Percentiles rank a stretch among this genome's conserved stretches.
Evolutionary conservation across 1,140 invertebrate genomes (phyloP).

Genomic region (Lordiphosa stackelbergi): DNA sequence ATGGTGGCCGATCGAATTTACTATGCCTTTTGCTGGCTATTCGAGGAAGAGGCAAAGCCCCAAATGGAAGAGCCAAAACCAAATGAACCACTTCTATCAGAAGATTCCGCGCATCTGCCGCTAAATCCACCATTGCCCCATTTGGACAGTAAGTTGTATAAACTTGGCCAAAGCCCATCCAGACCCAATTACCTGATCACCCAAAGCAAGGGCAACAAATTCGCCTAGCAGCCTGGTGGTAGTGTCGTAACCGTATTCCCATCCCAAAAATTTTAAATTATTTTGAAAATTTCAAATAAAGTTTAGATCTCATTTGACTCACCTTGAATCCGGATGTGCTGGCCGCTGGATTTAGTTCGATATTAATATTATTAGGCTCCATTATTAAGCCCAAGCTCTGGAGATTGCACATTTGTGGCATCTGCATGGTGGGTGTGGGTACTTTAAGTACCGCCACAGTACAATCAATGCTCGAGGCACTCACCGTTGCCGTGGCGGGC

Average conservation of each 20-base stretch:
- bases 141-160: too few species aligned
- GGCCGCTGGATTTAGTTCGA: constrained; percentile 59
- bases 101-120: too few species aligned
- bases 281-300: too few species aligned
- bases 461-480: constrained; percentile 60
- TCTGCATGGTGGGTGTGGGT: constrained; percentile 57
- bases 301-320: constrained; percentile 7
- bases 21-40: background rate
- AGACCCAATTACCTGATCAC: too few species aligned
- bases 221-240: too few species aligned
- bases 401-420: constrained; percentile 57
- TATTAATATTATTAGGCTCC: constrained; percentile 65
- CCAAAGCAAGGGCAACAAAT: too few species aligned
- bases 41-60: background rate
- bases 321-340: constrained; percentile 41
- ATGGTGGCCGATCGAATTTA: background rate
- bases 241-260: too few species aligned
- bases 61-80: too few species aligned
- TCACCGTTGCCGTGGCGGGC: constrained; percentile 63
- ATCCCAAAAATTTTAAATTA: too few species aligned
- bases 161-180: too few species aligned
- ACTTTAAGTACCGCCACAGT: constrained; percentile 67
- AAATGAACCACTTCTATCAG: too few species aligned
- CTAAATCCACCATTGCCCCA: too few species aligned
- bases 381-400: constrained; percentile 64